Evolutionary conservation across 1,140 invertebrate species (phyloP), one percentile per base, ranked within the genome.

Genomic region (Hesperophylax magnus): DNA sequence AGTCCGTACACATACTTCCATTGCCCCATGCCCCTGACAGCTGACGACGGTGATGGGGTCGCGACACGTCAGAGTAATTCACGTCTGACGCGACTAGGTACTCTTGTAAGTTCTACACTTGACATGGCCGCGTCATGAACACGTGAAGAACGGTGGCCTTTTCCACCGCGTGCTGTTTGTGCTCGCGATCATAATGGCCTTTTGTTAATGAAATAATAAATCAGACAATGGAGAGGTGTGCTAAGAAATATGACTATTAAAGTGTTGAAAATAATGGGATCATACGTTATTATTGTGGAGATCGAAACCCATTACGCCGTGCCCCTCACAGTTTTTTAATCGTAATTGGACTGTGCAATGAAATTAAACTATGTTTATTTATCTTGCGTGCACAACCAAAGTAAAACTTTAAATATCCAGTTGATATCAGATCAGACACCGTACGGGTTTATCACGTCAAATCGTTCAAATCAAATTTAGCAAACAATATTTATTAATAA

Each of bases 11-110:
- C n/a, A 58, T 17, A 18, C 20, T 20, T 5, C 0, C 20, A 14
- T 6, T 58, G 20, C 56, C 39, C 24, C 39, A n/a, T 39, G 75
- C 18, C 47, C 7, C 58, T 82, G 81, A 82, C 81, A 60, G 60
- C 47, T 31, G 20, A 31, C 22, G 79, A 79, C 77, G 72, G 61
- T 81, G 80, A 83, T 83, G 79, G 79, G 79, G 80, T 81, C 77
- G 78, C 27, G 60, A 47, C 39, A 8, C 79, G 80, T 56, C 39
- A 72, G 60, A 74, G 27, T 77, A 71, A 79, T 81, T 67, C 82
- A 63, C 76, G 79, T 83, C 71, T 75, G 54, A 75, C 56, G 71
- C 56, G 53, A 34, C 31, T 18, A 47, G 39, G 39, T 47, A 47
- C 9, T 47, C 8, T 14, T 47, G 11, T 47, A 47, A 75, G 24